These are phyloP conservation scores for Oreochromis spilurus DNA, from an alignment of 2,113 vertebrate genomes.

Conservation along the genomic window DNA sequence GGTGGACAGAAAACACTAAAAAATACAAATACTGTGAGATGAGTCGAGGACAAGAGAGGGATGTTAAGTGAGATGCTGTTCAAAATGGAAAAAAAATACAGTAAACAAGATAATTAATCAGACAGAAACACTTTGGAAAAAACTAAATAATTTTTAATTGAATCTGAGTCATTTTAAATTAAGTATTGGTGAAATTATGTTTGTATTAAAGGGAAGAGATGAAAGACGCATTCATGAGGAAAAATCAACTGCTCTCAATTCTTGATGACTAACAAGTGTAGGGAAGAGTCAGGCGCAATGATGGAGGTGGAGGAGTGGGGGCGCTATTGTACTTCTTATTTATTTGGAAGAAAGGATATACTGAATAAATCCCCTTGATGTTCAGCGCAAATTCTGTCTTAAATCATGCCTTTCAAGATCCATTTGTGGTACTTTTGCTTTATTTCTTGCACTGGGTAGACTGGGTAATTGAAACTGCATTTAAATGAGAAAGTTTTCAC, in stretches of 20 bases:
- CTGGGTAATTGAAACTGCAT: neutral
- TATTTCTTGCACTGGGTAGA: neutral
- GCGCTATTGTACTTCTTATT: slow-evolving; percentile 31
- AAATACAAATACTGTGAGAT: neutral
- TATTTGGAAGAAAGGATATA: neutral
- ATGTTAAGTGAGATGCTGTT: neutral
- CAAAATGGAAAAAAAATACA: neutral
- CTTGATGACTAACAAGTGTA: slow-evolving; percentile 9
- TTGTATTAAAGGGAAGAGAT: neutral
- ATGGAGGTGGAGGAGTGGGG: slow-evolving; percentile 22
- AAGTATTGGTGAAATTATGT: neutral
- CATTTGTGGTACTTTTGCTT: neutral
- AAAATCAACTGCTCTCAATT: neutral
- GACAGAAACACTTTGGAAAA: neutral
- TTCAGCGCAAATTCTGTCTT: neutral
- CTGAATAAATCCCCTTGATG: neutral
- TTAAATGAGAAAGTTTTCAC: neutral
- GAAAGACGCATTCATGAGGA: neutral
- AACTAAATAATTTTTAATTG: neutral
- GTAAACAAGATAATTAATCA: neutral
- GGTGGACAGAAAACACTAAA: neutral
- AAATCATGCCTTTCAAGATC: neutral
- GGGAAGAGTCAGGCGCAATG: neutral
- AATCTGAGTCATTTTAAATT: neutral
- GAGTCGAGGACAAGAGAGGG: neutral